A percentile compares a stretch with the other conserved stretches of the same genome.
Evolutionary conservation across 1,140 invertebrate genomes (phyloP).

Genomic region (Heliconius hermathena): DNA sequence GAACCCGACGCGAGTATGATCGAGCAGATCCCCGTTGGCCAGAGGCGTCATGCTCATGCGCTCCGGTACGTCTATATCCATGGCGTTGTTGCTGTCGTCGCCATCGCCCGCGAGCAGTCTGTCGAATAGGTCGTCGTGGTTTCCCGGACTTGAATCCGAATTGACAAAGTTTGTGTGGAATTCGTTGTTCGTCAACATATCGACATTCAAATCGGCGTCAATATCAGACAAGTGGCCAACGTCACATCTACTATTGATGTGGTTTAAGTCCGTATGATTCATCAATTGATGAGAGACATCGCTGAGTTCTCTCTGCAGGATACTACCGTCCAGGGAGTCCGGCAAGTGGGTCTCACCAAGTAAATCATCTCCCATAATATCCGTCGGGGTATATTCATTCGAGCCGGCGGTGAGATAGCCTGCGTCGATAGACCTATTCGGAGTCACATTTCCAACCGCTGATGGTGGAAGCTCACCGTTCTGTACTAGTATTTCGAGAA

Average conservation of each 20-base stretch:
- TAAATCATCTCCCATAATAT: slow-evolving; percentile 63
- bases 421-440: slow-evolving; percentile 49
- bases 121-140: slow-evolving; percentile 68
- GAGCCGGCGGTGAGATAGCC: slow-evolving; percentile 51
- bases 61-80: slow-evolving; percentile 65
- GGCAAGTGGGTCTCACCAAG: slow-evolving; percentile 59
- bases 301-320: slow-evolving; percentile 68
- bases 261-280: slow-evolving; percentile 60
- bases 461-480: slow-evolving; percentile 95
- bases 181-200: slow-evolving; percentile 61
- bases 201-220: slow-evolving; percentile 60
- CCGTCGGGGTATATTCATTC: slow-evolving; percentile 60
- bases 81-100: slow-evolving; percentile 57
- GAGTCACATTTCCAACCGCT: slow-evolving; percentile 82
- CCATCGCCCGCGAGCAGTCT: slow-evolving; percentile 60
- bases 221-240: slow-evolving; percentile 53
- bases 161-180: slow-evolving; percentile 62
- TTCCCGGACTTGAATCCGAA: slow-evolving; percentile 52
- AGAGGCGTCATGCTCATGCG: slow-evolving; percentile 72
- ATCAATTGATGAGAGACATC: slow-evolving; percentile 74
- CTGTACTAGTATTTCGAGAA: slow-evolving; percentile 96
- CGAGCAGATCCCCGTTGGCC: slow-evolving; percentile 70
- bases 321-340: slow-evolving; percentile 64
- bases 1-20: slow-evolving; percentile 66
- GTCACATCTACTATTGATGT: slow-evolving; percentile 48